A percentile compares a stretch with the other conserved stretches of the same genome.
phyloP scores from a whole-genome alignment of 1,140 invertebrate species.

The Cyphomyrmex costatus region DNA sequence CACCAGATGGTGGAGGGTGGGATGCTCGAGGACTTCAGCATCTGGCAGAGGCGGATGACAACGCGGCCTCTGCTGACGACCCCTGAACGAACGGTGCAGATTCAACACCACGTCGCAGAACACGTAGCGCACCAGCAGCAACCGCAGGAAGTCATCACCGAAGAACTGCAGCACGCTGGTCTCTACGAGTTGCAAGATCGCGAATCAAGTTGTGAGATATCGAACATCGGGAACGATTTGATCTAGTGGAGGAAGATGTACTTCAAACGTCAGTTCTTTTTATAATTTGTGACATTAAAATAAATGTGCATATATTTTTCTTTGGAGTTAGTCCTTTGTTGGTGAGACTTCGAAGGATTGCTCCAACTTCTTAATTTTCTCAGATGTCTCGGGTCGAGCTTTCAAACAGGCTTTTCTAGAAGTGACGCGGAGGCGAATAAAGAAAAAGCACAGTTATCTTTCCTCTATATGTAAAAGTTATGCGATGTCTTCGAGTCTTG shows the following conservation, averaged over 20 bases:
- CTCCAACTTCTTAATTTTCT: slow-evolving; percentile 36
- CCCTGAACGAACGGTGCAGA: slow-evolving; percentile 93
- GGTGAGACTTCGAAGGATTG: background rate
- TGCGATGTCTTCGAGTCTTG: background rate
- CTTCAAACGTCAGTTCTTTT: background rate
- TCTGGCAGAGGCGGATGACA: slow-evolving; percentile 95
- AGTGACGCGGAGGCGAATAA: background rate
- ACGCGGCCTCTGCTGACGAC: slow-evolving; percentile 93
- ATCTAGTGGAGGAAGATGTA: slow-evolving; percentile 6
- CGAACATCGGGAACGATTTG: background rate
- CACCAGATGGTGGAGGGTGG: slow-evolving; percentile 92
- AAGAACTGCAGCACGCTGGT: slow-evolving; percentile 95
- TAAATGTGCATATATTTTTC: slow-evolving; percentile 7
- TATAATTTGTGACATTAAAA: background rate
- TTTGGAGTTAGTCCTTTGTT: background rate
- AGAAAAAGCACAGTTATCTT: background rate
- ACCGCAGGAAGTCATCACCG: slow-evolving; percentile 96
- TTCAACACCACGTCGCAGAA: slow-evolving; percentile 97
- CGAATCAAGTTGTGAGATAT: background rate
- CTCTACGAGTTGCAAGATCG: slow-evolving; percentile 87
- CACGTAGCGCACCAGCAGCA: slow-evolving; percentile 95
- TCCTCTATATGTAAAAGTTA: background rate
- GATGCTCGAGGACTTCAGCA: slow-evolving; percentile 95
- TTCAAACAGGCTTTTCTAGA: background rate
- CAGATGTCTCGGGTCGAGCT: background rate